Base-by-base conservation (phyloP, 2,113 vertebrate species). In the Phocoena sinus region DNA sequence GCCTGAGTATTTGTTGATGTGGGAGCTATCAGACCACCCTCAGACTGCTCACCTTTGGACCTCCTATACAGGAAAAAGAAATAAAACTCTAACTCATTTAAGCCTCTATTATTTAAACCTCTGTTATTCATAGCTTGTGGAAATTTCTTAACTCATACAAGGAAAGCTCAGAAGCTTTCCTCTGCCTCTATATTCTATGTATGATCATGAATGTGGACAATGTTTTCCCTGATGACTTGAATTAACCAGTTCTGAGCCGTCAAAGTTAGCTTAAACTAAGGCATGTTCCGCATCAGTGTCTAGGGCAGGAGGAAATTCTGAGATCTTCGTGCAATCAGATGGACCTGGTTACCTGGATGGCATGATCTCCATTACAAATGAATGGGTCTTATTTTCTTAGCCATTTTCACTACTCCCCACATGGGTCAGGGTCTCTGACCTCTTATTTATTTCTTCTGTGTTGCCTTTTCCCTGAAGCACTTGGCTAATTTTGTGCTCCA, bases 401-500 rank as follows among this genome's bases (percentile, higher is more conserved):
- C 41, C 92, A 81, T 97, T 97, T 97, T 97, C 96, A 47, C 63
- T 93, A 7, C 96, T 98, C 62, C 93, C 67, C 91, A 95, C 58
- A 41, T 33, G 95, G 98, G 94, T 97, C 95, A 5, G 96, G 96
- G 96, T 97, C 97, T 98, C 96, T 98, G 92, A 97, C 97, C 95
- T 96, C 97, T 89, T 98, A 98, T 98, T 98, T 98, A 96, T 97
- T 98, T 98, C 96, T 97, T 97, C 97, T 87, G 79, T 91, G 95
- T 98, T 99, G 98, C 98, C 98, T 98, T 99, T 99, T 99, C 96
- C 95, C 98, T 97, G 98, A 98, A 98, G 98, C 98, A 96, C 98
- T 98, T 93, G 98, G 98, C 98, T 99, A 98, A 99, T 99, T 99
- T 99, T 99, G 98, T 99, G 99, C 99, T 99, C 98, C 98, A 98